Percentiles rank a stretch among this genome's conserved stretches.
phyloP scores from a whole-genome alignment of 2,113 vertebrate species.

The Callocephalon fimbriatum region DNA sequence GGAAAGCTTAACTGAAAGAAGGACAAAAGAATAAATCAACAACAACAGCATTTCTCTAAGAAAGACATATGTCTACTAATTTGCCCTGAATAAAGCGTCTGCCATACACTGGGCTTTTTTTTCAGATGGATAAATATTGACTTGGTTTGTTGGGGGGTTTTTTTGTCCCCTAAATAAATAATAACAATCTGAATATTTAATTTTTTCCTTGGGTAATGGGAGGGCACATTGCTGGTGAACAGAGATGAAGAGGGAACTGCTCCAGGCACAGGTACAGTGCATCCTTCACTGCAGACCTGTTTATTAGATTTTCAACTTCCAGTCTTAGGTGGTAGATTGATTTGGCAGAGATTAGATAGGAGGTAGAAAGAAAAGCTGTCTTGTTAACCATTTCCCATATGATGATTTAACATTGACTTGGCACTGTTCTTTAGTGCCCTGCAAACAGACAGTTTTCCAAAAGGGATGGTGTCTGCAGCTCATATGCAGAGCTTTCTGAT shows the following conservation, averaged over 20 bases:
- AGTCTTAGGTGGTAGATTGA: constrained; percentile 44
- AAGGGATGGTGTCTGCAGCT: constrained; percentile 7
- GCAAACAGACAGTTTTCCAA: constrained; percentile 24
- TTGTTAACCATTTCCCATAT: constrained; percentile 55
- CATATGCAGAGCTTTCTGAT: not conserved
- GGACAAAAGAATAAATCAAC: constrained; percentile 64
- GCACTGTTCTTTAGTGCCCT: constrained; percentile 15
- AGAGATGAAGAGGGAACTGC: constrained; percentile 29
- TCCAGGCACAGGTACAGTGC: not conserved
- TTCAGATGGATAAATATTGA: constrained; percentile 65
- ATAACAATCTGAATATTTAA: constrained; percentile 66
- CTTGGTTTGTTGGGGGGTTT: constrained; percentile 9
- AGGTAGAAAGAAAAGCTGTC: constrained; percentile 47
- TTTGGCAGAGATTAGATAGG: constrained; percentile 46
- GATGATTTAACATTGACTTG: constrained; percentile 55
- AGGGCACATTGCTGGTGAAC: constrained; percentile 9
- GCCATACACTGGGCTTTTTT: constrained; percentile 28
- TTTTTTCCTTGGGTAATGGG: constrained; percentile 37
- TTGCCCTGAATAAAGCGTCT: constrained; percentile 28
- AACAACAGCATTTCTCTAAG: constrained; percentile 33
- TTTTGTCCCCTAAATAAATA: constrained; percentile 53
- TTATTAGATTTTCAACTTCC: constrained; percentile 52
- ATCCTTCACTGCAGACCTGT: not conserved
- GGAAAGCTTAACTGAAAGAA: constrained; percentile 53
- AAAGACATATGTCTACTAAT: constrained; percentile 51